These are phyloP conservation scores for Oithona nana DNA, from an alignment of 2,888 invertebrate species.

Conservation along the genomic window DNA sequence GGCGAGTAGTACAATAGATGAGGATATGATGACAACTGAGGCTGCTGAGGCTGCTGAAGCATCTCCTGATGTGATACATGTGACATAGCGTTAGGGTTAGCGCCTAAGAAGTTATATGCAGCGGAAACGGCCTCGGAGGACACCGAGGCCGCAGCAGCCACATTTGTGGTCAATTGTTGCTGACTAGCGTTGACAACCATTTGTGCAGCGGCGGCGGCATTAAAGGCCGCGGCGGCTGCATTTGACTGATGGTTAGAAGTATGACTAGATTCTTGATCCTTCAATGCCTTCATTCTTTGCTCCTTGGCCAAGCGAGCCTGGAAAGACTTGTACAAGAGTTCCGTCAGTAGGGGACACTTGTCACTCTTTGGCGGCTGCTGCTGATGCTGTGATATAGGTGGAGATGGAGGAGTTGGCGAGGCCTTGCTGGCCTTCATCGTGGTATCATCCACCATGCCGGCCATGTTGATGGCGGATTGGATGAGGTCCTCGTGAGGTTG, in stretches of 20 bases:
- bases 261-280: not conserved
- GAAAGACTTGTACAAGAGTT: constrained; percentile 8
- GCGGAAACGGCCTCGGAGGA: no score
- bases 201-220: no score
- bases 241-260: no score
- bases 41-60: not conserved
- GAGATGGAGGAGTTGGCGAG: no score
- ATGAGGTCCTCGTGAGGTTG: not conserved
- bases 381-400: no score
- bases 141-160: no score
- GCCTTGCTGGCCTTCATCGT: not conserved
- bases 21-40: not conserved
- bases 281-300: not conserved
- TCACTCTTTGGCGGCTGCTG: not conserved
- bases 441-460: no score
- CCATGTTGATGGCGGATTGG: not conserved
- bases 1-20: not conserved
- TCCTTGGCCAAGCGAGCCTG: constrained; percentile 2
- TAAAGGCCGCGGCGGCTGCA: no score
- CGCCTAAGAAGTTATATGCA: no score
- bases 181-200: not conserved
- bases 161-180: no score
- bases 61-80: not conserved
- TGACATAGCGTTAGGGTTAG: not conserved
- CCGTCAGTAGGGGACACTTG: constrained; percentile 6